Base-by-base conservation (phyloP, 2,888 invertebrate species). In the Plagodis dolabraria region DNA sequence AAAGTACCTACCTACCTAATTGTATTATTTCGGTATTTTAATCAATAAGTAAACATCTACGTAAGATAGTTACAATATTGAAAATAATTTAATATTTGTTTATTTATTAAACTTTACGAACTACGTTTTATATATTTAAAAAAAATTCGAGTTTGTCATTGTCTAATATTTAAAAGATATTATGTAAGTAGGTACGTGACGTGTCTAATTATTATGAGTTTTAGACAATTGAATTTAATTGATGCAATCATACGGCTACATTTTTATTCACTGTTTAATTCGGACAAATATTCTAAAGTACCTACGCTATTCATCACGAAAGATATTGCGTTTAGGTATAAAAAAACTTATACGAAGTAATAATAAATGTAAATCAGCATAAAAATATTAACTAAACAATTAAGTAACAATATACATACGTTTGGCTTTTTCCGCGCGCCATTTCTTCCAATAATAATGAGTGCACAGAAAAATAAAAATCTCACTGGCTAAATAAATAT, bases 341-440 rank as follows among this genome's bases (percentile, higher is more conserved):
- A 1, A 22, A 22, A 22, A 22, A 22, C 22, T 22, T 2, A 4
- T 22, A 22, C 1, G 1, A 22, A 22, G 22, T 22, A 22, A 22
- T 2, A 22, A 22, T 22, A 22, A 22, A 22, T 22, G 22, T 22
- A 22, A 22, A n/a, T n/a, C n/a, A n/a, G n/a, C n/a, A n/a, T n/a
- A n/a, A n/a, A n/a, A n/a, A 22, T 22, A 22, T 22, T 22, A 22
- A 22, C 22, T 22, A 22, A 22, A 22, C 22, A 22, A 22, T 22
- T 22, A 2, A 22, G 22, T 35, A 47, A n/a, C 10, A 47, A 10
- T 43, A 11, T 12, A 86, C 87, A 75, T 86, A 86, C 89, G 78
- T 80, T 82, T 86, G 86, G 72, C 67, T 83, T 67, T 88, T 88
- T 79, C 82, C 85, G 70, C 89, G 79, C 57, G 82, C 82, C 89